A percentile compares a stretch with the other conserved stretches of the same genome.
Conservation (phyloP, 2,888 invertebrate species). For the Xylota sylvarum region DNA sequence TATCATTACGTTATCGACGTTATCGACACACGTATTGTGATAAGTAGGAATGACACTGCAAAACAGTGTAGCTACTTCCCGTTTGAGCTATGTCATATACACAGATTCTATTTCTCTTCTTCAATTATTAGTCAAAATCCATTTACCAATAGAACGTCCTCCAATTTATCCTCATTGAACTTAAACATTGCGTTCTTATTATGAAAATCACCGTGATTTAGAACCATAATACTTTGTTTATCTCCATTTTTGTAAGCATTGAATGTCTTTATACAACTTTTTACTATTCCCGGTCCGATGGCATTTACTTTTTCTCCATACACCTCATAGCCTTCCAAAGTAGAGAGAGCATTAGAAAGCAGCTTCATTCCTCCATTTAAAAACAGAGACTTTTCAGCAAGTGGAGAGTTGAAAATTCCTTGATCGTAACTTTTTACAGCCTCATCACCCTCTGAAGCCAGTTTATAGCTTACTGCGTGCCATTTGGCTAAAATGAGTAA, state of each 20-base stretch:
- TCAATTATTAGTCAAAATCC: too few species aligned
- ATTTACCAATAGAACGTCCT: conserved; percentile 26
- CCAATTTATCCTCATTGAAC: conserved; percentile 4
- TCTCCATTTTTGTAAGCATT: conserved; percentile 74
- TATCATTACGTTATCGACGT: too few species aligned
- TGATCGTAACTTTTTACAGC: neutral
- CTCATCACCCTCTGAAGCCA: conserved; percentile 16
- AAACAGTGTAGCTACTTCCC: too few species aligned
- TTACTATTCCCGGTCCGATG: conserved; percentile 39
- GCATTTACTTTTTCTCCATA: conserved; percentile 77
- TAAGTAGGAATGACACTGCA: too few species aligned
- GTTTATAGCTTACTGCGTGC: conserved; percentile 78
- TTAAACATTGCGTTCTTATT: conserved; percentile 80
- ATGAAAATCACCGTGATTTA: conserved; percentile 81
- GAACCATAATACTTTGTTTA: conserved; percentile 71
- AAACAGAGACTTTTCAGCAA: neutral
- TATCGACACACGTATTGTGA: too few species aligned
- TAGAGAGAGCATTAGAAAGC: neutral
- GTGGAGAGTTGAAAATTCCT: neutral
- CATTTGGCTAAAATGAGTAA: conserved; percentile 78
- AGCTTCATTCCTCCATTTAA: neutral
- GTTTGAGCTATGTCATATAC: too few species aligned
- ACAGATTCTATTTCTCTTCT: too few species aligned
- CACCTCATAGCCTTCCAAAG: conserved; percentile 22
- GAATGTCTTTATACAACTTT: conserved; percentile 48